These are phyloP conservation scores for Schizopygopsis malacanthus DNA, from an alignment of 2,797 vertebrate species.

Conservation along the genomic window DNA sequence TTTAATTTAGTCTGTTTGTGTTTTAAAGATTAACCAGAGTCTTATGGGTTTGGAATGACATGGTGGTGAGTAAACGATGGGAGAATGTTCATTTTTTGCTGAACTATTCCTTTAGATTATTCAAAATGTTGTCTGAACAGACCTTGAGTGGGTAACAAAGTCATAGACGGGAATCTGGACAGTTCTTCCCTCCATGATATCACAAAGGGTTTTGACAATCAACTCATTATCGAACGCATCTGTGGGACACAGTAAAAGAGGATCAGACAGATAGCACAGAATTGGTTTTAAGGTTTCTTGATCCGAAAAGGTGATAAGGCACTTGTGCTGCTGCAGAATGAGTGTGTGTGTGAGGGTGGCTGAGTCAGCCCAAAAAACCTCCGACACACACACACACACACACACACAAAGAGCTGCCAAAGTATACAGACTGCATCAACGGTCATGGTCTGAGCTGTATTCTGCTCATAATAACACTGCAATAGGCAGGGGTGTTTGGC, in stretches of 20 bases:
- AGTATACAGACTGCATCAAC: conserved; percentile 26
- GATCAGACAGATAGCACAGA: background rate
- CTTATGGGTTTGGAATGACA: background rate
- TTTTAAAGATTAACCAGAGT: background rate
- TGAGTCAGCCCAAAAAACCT: background rate
- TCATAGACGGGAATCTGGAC: conserved; percentile 94
- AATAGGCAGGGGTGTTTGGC: background rate
- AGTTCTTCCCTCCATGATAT: conserved; percentile 88
- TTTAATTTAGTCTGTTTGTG: background rate
- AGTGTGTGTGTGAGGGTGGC: background rate
- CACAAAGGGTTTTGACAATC: conserved; percentile 86
- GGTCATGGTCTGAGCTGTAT: background rate
- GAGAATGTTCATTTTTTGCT: background rate
- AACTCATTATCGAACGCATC: conserved; percentile 95
- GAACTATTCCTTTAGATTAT: background rate
- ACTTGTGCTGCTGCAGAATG: background rate
- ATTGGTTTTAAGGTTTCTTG: background rate
- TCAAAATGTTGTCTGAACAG: conserved; percentile 53
- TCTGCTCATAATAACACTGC: background rate
- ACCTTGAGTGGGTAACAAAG: conserved; percentile 94
- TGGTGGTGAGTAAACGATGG: background rate
- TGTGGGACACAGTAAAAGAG: conserved; percentile 62
- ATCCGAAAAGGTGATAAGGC: conserved; percentile 5
- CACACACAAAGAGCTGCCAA: conserved; percentile 14
- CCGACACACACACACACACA: background rate